Evolutionary conservation across 2,113 vertebrate genomes (phyloP), one percentile per base, ranked within the genome.

Genomic region (Lutjanus erythropterus): DNA sequence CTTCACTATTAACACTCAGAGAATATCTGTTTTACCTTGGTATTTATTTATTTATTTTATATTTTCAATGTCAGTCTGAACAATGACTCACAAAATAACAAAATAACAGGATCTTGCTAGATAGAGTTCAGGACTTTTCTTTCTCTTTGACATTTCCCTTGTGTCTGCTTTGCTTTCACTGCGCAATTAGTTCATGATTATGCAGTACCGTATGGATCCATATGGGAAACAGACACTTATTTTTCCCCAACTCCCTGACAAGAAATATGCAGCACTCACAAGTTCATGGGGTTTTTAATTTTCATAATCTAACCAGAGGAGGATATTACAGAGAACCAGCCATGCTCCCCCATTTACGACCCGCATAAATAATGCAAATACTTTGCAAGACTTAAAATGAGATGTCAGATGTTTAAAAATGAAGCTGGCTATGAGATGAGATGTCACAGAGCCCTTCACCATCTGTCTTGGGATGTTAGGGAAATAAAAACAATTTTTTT

Each of bases 301-400:
- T 79, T 79, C 58, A 67, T 66, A 86, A 89, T 82, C 56, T 65
- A 73, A 41, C 76, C 67, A 47, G 82, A 52, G 31, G 70, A 75
- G 42, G 66, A 85, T 78, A 82, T 87, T 84, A 55, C 71, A 56
- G 53, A 23, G 69, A 79, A 52, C 31, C 8, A 21, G 62, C 56
- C 66, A 15, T 47, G 44, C 41, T 41, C 50, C 46, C 49, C 4
- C 64, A 61, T 84, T 80, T 77, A 78, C 49, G 14, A 76, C 72
- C 78, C 2, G 21, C 59, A 85, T 91, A 55, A 88, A 90, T 89
- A 82, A 90, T 91, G 89, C 58, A 87, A 52, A 90, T 50, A 65
- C 78, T 87, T 91, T 87, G 75, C 73, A 6, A 76, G 89, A 72
- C 61, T 89, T 75, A 66, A 86, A 83, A 86, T 86, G 86, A 89